Evolutionary conservation across 2,797 vertebrate species (phyloP).

Genomic region (Sebastes hopkinsi): DNA sequence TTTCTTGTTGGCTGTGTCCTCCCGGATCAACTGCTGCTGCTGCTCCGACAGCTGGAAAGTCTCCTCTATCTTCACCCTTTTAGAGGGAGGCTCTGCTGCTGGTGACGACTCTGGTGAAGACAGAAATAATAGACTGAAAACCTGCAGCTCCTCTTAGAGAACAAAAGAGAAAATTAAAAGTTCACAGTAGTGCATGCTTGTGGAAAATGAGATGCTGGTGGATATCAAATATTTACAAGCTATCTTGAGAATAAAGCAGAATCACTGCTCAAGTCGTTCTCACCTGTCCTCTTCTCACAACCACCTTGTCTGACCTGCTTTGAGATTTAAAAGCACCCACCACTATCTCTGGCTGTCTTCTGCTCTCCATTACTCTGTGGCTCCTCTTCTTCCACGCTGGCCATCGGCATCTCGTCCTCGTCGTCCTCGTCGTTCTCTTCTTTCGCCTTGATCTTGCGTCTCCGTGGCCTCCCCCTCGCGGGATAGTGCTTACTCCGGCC

Average conservation of each 20-base stretch:
- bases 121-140: background rate
- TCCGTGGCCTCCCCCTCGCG: slow-evolving; percentile 79
- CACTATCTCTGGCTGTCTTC: slow-evolving; percentile 66
- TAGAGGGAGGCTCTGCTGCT: slow-evolving; percentile 78
- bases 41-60: slow-evolving; percentile 92
- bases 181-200: too few relatives aligned
- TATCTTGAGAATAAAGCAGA: background rate
- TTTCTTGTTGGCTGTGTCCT: slow-evolving; percentile 94
- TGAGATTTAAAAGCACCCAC: slow-evolving; percentile 69
- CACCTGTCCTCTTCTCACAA: slow-evolving; percentile 56
- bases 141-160: background rate
- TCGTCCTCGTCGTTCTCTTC: slow-evolving; percentile 70
- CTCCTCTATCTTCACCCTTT: slow-evolving; percentile 89
- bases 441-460: slow-evolving; percentile 72
- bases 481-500: slow-evolving; percentile 85
- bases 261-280: slow-evolving; percentile 20
- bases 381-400: slow-evolving; percentile 57
- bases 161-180: background rate
- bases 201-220: background rate
- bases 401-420: slow-evolving; percentile 45
- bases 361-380: slow-evolving; percentile 78
- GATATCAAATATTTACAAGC: background rate
- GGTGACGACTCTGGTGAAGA: slow-evolving; percentile 54
- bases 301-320: slow-evolving; percentile 56
- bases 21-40: slow-evolving; percentile 90